These are phyloP conservation scores for Perizoma flavofasciatum DNA, from an alignment of 2,888 invertebrate species.

Conservation along the genomic window DNA sequence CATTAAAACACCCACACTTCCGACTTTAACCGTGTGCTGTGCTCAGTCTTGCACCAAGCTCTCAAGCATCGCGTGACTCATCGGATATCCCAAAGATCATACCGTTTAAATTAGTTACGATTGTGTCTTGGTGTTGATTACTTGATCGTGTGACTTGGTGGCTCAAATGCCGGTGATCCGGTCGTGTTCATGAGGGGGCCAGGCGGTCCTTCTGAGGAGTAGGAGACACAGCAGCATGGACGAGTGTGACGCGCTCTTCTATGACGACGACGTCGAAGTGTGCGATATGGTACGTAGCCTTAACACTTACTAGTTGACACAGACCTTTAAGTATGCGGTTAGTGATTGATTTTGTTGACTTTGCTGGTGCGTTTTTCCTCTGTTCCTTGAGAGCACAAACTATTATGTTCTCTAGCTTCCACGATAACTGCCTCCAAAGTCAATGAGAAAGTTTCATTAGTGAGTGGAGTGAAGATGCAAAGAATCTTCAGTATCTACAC, in stretches of 20 bases:
- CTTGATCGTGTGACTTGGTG: conserved; percentile 51
- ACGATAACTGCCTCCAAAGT: too few relatives aligned
- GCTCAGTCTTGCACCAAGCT: conserved; percentile 59
- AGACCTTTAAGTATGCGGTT: conserved; percentile 40
- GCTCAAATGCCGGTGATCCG: conserved; percentile 81
- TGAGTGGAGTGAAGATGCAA: too few relatives aligned
- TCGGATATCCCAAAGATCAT: conserved; percentile 68
- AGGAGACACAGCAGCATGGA: conserved; percentile 76
- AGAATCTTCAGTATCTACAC: too few relatives aligned
- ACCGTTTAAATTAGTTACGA: conserved; percentile 55
- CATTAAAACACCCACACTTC: conserved; percentile 79
- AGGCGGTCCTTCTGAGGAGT: conserved; percentile 62
- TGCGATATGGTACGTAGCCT: conserved; percentile 76
- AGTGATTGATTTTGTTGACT: conserved; percentile 25
- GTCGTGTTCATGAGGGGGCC: conserved; percentile 77
- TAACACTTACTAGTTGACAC: conserved; percentile 4
- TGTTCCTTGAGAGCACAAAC: too few relatives aligned
- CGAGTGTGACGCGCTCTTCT: conserved; percentile 78
- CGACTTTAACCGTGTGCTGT: conserved; percentile 40
- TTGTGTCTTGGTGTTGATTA: conserved; percentile 51
- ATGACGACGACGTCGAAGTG: conserved; percentile 82
- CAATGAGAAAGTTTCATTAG: too few relatives aligned
- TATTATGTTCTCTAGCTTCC: too few relatives aligned
- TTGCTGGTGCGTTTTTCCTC: background rate
- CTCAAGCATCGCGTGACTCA: conserved; percentile 69